Evolutionary conservation across 2,888 invertebrate genomes (phyloP), one percentile per base, ranked within the genome.

Genomic region (Rhingia rostrata): DNA sequence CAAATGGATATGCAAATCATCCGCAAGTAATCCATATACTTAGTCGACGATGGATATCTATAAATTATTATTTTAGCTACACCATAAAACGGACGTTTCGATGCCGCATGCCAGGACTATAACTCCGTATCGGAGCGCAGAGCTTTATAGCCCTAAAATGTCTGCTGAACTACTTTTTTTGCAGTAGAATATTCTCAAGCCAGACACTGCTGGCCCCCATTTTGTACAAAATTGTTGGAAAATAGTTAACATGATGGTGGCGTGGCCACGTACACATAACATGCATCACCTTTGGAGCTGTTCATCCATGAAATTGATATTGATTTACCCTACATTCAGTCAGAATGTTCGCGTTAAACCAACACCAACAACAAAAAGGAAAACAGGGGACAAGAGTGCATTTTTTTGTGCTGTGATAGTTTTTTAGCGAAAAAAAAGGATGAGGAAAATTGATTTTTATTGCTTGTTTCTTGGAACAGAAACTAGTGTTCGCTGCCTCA

Each of bases 291-390:
- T 56, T 78, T 37, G 67, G 63, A 78, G 33, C 61, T 73, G 67
- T 73, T 78, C 78, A 78, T 63, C 66, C 82, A 61, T 73, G 78
- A 78, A 83, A 83, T 78, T 78, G 82, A 35, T 83, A 83, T 83
- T 83, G 78, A 83, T 83, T 83, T 67, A 78, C 56, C 78, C 82
- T 83, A 83, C 61, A 73, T 83, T 78, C 64, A 54, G 47, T 61
- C 61, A 70, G 53, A 64, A 56, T 70, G 75, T 69, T 82, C 77
- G 77, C 81, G 77, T 66, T 54, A 56, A 63, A 63, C 61, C 39
- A 69, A 69, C 49, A 47, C 41, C 56, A 45, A 56, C 41, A 56
- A 12, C 39, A 32, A 22, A 22, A 22, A 22, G 22, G 22, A 53
- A 32, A 22, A 6, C 43, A 32, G 32, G 9, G 12, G 45, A 64